Evolutionary conservation across 1,140 invertebrate species (phyloP), one percentile per base, ranked within the genome.

Genomic region (Drosophila nannoptera): DNA sequence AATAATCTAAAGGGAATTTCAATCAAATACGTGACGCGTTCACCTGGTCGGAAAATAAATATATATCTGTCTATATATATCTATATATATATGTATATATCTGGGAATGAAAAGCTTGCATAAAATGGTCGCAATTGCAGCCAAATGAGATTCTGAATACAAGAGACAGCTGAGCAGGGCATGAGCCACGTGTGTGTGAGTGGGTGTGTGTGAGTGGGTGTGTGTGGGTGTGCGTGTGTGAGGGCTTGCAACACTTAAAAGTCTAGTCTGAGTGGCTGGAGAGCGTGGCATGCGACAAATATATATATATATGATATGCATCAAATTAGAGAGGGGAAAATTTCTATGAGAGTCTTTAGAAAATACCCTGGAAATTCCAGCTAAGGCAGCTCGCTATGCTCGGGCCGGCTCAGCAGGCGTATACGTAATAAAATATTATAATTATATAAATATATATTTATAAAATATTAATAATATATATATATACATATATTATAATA

Each of bases 1-100:
- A 75, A 80, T 78, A 78, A 80, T 72, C 77, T 22, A 75, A 75
- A 78, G 76, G 70, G 73, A 80, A 75, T 80, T 74, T 68, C 77
- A 80, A 78, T 78, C 77, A 78, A 76, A 55, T 80, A 78, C 77
- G 77, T 78, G 77, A 75, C 77, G 67, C 60, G 62, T 62, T 31
- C 49, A 59, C 68, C 68, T 65, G 53, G 16, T 16, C 31, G 29
- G 32, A 45, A 64, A 54, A 69, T 55, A 62, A 69, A 69, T 32
- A 22, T 8, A n/a, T 11, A 8, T 0, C n/a, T 8, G 11, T 5
- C 9, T 11, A 43, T 14, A 16, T 14, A 43, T 38, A 8, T 11
- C 43, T 4, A 45, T 5, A 40, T 5, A 40, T 11, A 43, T 14
- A 16, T 14, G 12, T 38, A 8, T 11, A 50, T 4, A 45, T 5